phyloP scores from a whole-genome alignment of 2,797 vertebrate species.

The Halcyon badia region DNA sequence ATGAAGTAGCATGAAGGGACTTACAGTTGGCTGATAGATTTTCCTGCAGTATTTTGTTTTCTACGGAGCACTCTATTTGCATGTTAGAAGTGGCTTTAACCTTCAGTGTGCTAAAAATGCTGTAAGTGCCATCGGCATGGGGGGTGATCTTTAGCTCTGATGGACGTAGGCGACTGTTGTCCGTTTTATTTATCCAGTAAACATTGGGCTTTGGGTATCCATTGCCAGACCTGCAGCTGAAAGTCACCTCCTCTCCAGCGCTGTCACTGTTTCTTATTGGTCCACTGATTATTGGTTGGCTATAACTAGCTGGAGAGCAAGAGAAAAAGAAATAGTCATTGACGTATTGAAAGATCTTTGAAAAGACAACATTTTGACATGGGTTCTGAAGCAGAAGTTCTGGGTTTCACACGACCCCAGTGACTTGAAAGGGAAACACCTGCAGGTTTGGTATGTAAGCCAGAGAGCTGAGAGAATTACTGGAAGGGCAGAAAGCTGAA shows the following conservation, averaged over 20 bases:
- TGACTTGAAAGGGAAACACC: neutral
- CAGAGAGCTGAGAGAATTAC: neutral
- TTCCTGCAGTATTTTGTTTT: conserved; percentile 76
- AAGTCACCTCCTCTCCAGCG: conserved; percentile 50
- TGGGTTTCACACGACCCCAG: neutral
- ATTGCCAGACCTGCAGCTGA: conserved; percentile 72
- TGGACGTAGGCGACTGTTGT: conserved; percentile 51
- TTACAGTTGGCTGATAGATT: conserved; percentile 71
- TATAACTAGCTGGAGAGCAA: conserved; percentile 73
- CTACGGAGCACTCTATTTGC: conserved; percentile 76
- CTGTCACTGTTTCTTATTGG: neutral
- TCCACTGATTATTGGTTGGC: conserved; percentile 63
- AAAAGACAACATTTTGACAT: neutral
- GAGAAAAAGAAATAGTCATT: neutral
- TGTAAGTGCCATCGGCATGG: conserved; percentile 53
- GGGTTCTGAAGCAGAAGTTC: neutral
- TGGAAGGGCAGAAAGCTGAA: neutral
- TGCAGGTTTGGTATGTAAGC: neutral
- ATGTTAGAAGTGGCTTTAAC: conserved; percentile 17
- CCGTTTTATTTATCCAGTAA: conserved; percentile 77
- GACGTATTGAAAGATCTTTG: neutral
- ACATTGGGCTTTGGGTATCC: conserved; percentile 76
- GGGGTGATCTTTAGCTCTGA: neutral
- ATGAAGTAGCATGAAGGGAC: neutral
- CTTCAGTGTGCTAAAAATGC: conserved; percentile 59